Evolutionary conservation across 2,113 vertebrate species (phyloP), one percentile per base, ranked within the genome.

Genomic region (Dendrocopos noguchii): DNA sequence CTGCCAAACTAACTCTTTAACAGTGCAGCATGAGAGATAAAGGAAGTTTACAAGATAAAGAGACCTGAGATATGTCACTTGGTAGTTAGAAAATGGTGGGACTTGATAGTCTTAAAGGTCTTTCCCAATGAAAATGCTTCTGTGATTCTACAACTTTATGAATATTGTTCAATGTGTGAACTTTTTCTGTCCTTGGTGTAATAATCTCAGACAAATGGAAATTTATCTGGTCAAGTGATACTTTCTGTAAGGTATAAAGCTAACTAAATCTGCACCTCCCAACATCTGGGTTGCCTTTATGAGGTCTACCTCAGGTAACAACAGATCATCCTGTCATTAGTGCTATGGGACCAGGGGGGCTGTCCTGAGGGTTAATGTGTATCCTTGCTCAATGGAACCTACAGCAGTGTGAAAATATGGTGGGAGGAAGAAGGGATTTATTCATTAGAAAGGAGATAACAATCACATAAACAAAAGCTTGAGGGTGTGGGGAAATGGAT

Each of bases 111-210:
- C 50, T 52, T 13, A 25, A 7, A 52, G 22, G 50, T 52, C 50
- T 52, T 52, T 52, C 50, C 24, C 50, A 52, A 52, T 7, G 22
- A 52, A 52, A 52, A 52, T 52, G 10, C 50, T 52, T 52, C 50
- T 52, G 22, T 52, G 50, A 52, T 52, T 52, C 50, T 52, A 52
- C 24, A 24, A 52, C 22, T 72, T 93, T 80, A 86, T 56, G 21
- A 93, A 65, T 64, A 64, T 12, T 80, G 21, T 91, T 77, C 74
- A 78, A 64, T 44, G 14, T 46, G 6, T 57, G 50, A 74, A 79
- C n/a, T 94, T 88, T 20, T 68, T 15, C 25, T 50, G 14, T 84
- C 24, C 33, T 94, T 90, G 44, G 61, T 72, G 55, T 75, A 59
- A 56, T 46, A 46, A 56, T 88, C n/a, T 81, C 36, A 66, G 61